Base-by-base conservation (phyloP, 2,113 vertebrate species). In the Sigmodon hispidus region DNA sequence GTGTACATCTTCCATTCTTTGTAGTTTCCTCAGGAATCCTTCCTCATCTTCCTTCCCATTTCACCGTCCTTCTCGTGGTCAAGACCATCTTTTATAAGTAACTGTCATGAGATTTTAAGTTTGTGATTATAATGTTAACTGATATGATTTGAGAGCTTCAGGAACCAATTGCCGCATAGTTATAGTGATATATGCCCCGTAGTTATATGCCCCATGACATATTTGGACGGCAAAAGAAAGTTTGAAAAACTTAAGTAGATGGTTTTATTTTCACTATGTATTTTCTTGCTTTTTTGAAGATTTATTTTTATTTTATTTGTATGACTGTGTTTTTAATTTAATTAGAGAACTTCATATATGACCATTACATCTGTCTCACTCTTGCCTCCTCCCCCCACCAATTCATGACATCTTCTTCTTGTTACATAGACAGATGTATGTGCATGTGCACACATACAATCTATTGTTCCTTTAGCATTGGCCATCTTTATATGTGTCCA, bases 151-250 rank as follows among this genome's bases (percentile, higher is more conserved):
- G 79, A 45, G 80, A 84, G 55, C 36, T 12, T 93, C n/a, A 10
- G 80, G 40, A 94, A 43, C 48, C 91, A 86, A 72, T 59, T 72
- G 31, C 85, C 10, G 21, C 21, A 73, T 50, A 84, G 29, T 76
- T 63, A 88, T 85, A 84, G 77, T 50, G n/a, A n/a, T n/a, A n/a
- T n/a, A n/a, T n/a, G n/a, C n/a, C n/a, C n/a, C n/a, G n/a, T n/a
- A n/a, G n/a, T n/a, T n/a, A n/a, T n/a, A n/a, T n/a, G n/a, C n/a
- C n/a, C n/a, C n/a, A n/a, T 85, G 61, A 75, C 21, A 6, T 73
- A 59, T 93, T 88, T 94, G 1, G 80, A 90, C 75, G 84, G 67
- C 12, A 94, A 59, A 90, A 43, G 26, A 87, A 92, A 91, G 26
- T 83, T 83, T 21, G 73, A 2, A 7, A 67, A 84, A 87, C 34